Evolutionary conservation across 1,140 invertebrate genomes (phyloP).

Genomic region (Drosophila ambigua): DNA sequence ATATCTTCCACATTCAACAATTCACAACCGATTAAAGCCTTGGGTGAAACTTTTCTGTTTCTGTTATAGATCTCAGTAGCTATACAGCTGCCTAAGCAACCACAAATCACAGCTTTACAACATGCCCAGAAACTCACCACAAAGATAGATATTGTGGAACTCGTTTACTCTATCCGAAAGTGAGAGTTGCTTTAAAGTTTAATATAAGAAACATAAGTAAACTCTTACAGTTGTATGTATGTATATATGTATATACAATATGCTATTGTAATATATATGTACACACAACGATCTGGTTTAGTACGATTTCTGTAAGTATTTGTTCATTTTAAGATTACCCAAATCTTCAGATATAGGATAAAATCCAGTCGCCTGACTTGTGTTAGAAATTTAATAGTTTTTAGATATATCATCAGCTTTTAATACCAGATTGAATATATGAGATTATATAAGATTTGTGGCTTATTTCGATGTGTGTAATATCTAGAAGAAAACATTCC

Average conservation of each 20-base stretch:
- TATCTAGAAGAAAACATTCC: too few species aligned
- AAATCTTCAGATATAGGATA: too few species aligned
- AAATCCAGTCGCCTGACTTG: too few species aligned
- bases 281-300: too few species aligned
- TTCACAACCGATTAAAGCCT: slow-evolving; percentile 56
- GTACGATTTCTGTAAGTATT: too few species aligned
- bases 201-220: not conserved
- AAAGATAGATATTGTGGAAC: slow-evolving; percentile 60
- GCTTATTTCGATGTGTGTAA: too few species aligned
- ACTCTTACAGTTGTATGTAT: not conserved
- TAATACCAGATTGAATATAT: too few species aligned
- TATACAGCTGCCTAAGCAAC: slow-evolving; percentile 56
- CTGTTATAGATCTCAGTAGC: slow-evolving; percentile 53
- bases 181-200: slow-evolving; percentile 53
- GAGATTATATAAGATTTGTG: too few species aligned
- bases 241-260: not conserved
- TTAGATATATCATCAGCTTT: too few species aligned
- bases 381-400: too few species aligned
- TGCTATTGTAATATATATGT: too few species aligned
- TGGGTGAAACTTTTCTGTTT: slow-evolving; percentile 63
- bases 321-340: too few species aligned
- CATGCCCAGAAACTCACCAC: slow-evolving; percentile 61
- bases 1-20: slow-evolving; percentile 24
- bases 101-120: slow-evolving; percentile 57
- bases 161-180: slow-evolving; percentile 64